These are phyloP conservation scores for Dioctria rufipes DNA, from an alignment of 2,888 invertebrate genomes.

Conservation along the genomic window DNA sequence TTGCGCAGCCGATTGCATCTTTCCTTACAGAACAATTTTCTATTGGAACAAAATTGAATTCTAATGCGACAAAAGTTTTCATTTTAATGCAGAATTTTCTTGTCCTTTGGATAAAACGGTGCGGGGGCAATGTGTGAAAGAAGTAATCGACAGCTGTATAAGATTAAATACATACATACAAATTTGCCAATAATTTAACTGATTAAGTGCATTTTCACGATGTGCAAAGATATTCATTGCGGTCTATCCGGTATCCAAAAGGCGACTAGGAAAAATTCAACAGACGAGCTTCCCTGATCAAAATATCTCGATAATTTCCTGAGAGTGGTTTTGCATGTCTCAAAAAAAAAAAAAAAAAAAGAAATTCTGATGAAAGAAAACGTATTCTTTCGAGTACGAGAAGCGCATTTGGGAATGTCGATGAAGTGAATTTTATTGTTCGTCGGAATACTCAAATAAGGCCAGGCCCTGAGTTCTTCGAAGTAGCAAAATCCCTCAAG, in stretches of 20 bases:
- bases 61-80: slow-evolving; percentile 51
- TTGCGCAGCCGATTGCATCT: slow-evolving; percentile 16
- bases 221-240: background rate
- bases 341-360: slow-evolving; percentile 9
- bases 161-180: background rate
- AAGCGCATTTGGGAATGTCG: slow-evolving; percentile 29
- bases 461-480: slow-evolving; percentile 18
- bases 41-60: slow-evolving; percentile 49
- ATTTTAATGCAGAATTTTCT: slow-evolving; percentile 38
- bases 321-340: slow-evolving; percentile 50
- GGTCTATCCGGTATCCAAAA: too few relatives aligned
- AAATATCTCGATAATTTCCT: slow-evolving; percentile 42
- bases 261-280: slow-evolving; percentile 5
- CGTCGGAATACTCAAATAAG: slow-evolving; percentile 37
- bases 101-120: background rate
- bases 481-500: slow-evolving; percentile 45
- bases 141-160: background rate
- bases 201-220: slow-evolving; percentile 24
- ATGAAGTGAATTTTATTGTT: slow-evolving; percentile 53
- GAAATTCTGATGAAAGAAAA: slow-evolving; percentile 2
- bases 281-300: background rate
- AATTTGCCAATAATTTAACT: slow-evolving; percentile 19
- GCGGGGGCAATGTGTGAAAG: background rate
- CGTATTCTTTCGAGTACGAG: background rate
- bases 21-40: slow-evolving; percentile 43